A percentile compares a stretch with the other conserved stretches of the same genome.
phyloP scores from a whole-genome alignment of 2,888 invertebrate species.

The Agapetus fuscipes region DNA sequence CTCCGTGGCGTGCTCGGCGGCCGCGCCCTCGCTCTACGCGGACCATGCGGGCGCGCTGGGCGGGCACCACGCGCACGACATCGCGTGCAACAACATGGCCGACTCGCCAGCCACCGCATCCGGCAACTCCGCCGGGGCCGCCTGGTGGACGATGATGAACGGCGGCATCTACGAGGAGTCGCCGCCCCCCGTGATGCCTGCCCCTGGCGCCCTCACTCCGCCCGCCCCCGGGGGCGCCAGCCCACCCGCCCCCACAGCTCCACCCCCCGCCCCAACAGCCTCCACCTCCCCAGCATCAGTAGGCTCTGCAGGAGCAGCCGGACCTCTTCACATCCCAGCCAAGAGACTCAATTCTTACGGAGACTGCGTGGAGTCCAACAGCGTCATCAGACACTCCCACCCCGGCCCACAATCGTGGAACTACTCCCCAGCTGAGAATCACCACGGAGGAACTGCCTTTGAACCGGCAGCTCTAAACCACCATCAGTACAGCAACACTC shows the following conservation, averaged over 20 bases:
- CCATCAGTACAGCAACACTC: slow-evolving; percentile 60
- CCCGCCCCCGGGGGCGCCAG: slow-evolving; percentile 33
- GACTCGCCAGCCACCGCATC: slow-evolving; percentile 71
- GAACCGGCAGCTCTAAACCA: slow-evolving; percentile 53
- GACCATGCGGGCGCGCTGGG: slow-evolving; percentile 64
- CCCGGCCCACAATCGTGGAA: slow-evolving; percentile 59
- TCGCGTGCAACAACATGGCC: slow-evolving; percentile 57
- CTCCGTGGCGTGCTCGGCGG: slow-evolving; percentile 72
- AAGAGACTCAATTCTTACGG: slow-evolving; percentile 57
- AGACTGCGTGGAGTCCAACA: slow-evolving; percentile 48
- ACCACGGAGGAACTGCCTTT: slow-evolving; percentile 43
- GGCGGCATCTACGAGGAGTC: slow-evolving; percentile 69
- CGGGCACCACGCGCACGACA: slow-evolving; percentile 46
- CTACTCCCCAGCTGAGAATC: slow-evolving; percentile 56
- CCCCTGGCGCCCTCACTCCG: slow-evolving; percentile 31
- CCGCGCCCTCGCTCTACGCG: slow-evolving; percentile 75
- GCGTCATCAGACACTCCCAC: slow-evolving; percentile 69
- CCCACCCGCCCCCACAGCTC: slow-evolving; percentile 48
- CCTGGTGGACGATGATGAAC: slow-evolving; percentile 81
- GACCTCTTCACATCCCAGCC: slow-evolving; percentile 82
- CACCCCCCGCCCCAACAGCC: slow-evolving; percentile 53
- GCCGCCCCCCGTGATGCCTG: slow-evolving; percentile 37
- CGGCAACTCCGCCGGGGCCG: slow-evolving; percentile 75
- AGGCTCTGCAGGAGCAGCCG: slow-evolving; percentile 58
- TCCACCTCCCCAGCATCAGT: slow-evolving; percentile 50